Conservation (phyloP, 2,797 vertebrate genomes). For the Catharus ustulatus region DNA sequence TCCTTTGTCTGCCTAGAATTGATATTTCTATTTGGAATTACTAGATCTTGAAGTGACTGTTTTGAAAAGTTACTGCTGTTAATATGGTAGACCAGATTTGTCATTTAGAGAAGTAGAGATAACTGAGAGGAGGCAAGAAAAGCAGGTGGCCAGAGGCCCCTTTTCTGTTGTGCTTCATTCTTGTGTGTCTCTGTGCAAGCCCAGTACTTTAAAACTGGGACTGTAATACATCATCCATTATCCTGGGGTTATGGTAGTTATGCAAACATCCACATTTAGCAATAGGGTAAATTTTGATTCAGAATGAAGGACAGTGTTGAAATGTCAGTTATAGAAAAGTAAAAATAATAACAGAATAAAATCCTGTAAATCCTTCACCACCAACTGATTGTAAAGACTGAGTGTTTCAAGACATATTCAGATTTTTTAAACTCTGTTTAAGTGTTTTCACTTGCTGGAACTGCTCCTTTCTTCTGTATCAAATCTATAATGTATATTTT, state of each 20-base stretch:
- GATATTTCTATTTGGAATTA: conserved; percentile 9
- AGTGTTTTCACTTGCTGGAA: background rate
- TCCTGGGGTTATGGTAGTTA: background rate
- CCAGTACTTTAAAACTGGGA: background rate
- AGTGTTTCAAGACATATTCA: background rate
- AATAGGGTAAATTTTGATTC: background rate
- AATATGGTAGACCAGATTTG: background rate
- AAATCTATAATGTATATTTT: background rate
- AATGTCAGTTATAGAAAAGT: background rate
- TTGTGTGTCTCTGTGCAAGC: background rate
- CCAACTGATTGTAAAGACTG: background rate
- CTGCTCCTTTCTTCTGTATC: background rate
- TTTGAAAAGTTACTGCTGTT: background rate
- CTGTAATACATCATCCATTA: background rate
- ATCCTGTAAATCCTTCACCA: background rate
- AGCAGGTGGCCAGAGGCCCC: background rate
- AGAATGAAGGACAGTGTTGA: background rate
- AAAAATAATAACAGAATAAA: background rate
- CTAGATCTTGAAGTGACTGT: background rate
- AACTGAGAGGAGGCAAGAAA: background rate
- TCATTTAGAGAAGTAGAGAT: background rate
- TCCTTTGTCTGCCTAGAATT: background rate
- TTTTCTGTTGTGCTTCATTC: background rate
- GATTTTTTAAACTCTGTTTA: background rate
- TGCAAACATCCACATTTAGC: background rate